Base-by-base conservation (phyloP, 64 coral and sea anemone species). In the Montipora cactus region DNA sequence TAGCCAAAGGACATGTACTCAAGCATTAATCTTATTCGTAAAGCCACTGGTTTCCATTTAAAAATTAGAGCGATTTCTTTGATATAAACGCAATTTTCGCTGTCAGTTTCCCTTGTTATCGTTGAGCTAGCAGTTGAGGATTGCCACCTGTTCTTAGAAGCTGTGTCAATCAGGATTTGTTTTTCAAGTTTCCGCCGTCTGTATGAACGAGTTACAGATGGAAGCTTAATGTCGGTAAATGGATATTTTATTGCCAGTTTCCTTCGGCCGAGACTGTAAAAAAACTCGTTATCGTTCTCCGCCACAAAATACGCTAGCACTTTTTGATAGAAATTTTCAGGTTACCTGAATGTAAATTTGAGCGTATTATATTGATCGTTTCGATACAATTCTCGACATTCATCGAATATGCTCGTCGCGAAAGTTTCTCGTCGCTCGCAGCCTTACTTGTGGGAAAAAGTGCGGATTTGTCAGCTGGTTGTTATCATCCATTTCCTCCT, bases 231-330 rank as follows among this genome's bases (percentile, higher is more conserved):
- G 67, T 67, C 82, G 14, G 68, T 23, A 23, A 78, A 14, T 50
- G 45, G 82, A 86, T 86, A 86, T 86, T 86, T 67, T 20, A 23
- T 86, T 86, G 82, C 45, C n/a, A 72, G 82, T 71, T 83, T 72
- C 66, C 66, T 71, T 22, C 14, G 8, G 11, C 66, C 19, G 66
- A 46, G 45, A 62, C 52, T 5, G 37, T 37, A 55, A 7, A 5
- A 48, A 86, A 8, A 20, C 67, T 71, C n/a, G 48, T 46, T 86
- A 21, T 50, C 46, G 2, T 20, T 48, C 45, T 11, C 3, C 62
- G 66, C 44, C 16, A 4, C 14, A 6, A 23, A 67, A 84, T 9
- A 15, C 81, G 37, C 13, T 10, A 7, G 25, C 3, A 1, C 7
- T 25, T 61, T 64, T 45, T 18, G 23, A 12, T 0, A 21, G 55